Conservation (phyloP, 2,888 invertebrate species). For the Diogma glabrata region DNA sequence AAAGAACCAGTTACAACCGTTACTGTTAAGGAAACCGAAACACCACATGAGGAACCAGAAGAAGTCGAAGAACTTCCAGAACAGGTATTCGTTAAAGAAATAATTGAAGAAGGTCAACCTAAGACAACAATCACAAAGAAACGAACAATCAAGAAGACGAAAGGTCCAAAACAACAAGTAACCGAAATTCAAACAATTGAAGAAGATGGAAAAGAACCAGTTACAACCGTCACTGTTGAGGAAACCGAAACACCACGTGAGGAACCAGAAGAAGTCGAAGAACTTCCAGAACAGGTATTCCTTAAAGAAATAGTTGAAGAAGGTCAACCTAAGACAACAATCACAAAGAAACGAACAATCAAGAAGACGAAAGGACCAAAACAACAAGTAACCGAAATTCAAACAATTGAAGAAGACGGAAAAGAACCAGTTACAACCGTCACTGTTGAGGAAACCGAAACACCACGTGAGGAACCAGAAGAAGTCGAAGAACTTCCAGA, state of each 20-base stretch:
- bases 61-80: constrained; percentile 26
- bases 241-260: constrained; percentile 17
- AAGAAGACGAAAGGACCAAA: constrained; percentile 35
- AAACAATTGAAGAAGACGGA: constrained; percentile 36
- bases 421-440: constrained; percentile 30
- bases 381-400: constrained; percentile 38
- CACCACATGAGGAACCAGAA: constrained; percentile 21
- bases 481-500: constrained; percentile 29
- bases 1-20: constrained; percentile 30
- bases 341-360: constrained; percentile 34
- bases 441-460: constrained; percentile 25
- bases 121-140: constrained; percentile 26
- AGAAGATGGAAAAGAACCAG: constrained; percentile 26
- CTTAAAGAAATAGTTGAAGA: constrained; percentile 26
- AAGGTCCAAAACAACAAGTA: constrained; percentile 29
- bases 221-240: constrained; percentile 27
- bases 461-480: constrained; percentile 18
- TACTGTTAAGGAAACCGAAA: constrained; percentile 26
- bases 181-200: constrained; percentile 26
- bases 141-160: constrained; percentile 30
- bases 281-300: constrained; percentile 30
- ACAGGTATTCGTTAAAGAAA: constrained; percentile 27
- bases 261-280: constrained; percentile 22
- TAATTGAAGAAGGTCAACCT: constrained; percentile 28
- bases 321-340: constrained; percentile 28